phyloP scores from a whole-genome alignment of 2,888 invertebrate genomes.

The Allolobophora icterica region DNA sequence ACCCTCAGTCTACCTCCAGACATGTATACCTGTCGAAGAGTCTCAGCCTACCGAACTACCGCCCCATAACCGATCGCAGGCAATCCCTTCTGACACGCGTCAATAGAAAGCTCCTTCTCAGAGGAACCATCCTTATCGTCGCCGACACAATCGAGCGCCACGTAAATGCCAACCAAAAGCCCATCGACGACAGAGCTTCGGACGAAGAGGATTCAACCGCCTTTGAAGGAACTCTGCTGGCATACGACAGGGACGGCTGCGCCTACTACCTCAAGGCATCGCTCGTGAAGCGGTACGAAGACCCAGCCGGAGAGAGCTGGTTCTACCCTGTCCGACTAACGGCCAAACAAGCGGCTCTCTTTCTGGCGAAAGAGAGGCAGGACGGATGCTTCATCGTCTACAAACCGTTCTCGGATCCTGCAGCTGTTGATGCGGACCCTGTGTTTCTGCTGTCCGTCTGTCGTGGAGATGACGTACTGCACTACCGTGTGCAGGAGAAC shows the following conservation, averaged over 20 bases:
- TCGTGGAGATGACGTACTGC: constrained; percentile 46
- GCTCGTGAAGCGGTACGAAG: constrained; percentile 47
- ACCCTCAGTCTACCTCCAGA: constrained; percentile 41
- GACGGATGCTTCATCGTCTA: constrained; percentile 51
- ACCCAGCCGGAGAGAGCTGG: constrained; percentile 50
- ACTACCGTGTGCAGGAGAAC: constrained; percentile 50
- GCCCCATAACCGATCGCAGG: neutral
- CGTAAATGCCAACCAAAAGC: neutral
- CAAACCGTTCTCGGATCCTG: constrained; percentile 33
- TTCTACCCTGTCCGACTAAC: constrained; percentile 49
- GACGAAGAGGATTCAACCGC: neutral
- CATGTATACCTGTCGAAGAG: neutral
- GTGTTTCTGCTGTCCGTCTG: constrained; percentile 47
- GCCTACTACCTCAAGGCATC: constrained; percentile 45
- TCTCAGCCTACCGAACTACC: constrained; percentile 18
- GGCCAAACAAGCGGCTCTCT: constrained; percentile 49
- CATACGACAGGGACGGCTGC: constrained; percentile 46
- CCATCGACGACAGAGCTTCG: constrained; percentile 31
- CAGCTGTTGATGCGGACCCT: constrained; percentile 25
- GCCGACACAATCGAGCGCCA: constrained; percentile 21
- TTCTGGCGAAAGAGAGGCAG: constrained; percentile 48
- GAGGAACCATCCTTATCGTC: constrained; percentile 37
- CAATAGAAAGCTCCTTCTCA: constrained; percentile 34
- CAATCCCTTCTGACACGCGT: neutral
- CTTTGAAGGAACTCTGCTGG: constrained; percentile 38